Percentiles rank a stretch among this genome's conserved stretches.
Conservation (phyloP, 2,888 invertebrate species). For the Gastracanthus pulcherrimus region DNA sequence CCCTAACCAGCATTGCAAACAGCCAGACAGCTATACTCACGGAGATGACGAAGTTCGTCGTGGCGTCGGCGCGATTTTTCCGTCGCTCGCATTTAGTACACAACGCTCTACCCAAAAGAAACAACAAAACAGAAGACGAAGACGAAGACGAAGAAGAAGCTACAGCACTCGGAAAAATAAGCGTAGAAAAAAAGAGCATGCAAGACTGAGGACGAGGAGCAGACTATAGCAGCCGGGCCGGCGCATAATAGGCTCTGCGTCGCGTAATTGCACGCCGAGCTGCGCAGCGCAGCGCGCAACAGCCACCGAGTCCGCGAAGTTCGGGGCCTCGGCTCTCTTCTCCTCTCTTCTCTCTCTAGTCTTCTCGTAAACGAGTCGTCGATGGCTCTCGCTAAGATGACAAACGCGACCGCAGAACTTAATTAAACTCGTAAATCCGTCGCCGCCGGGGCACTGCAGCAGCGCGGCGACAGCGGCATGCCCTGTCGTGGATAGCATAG, state of each 20-base stretch:
- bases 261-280: slow-evolving; percentile 41
- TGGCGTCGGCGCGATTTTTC: slow-evolving; percentile 4
- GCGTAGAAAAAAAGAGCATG: not conserved
- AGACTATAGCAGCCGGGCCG: not conserved
- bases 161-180: not conserved
- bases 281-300: too few species aligned
- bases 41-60: not conserved
- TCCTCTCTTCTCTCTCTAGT: not conserved
- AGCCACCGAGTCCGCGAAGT: too few species aligned
- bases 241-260: slow-evolving; percentile 30
- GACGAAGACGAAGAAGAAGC: not conserved
- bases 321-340: not conserved
- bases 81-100: not conserved
- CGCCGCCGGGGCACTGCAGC: slow-evolving; percentile 59
- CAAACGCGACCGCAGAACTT: slow-evolving; percentile 75
- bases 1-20: too few species aligned
- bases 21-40: too few species aligned
- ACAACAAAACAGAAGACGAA: not conserved
- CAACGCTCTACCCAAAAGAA: too few species aligned
- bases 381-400: slow-evolving; percentile 70
- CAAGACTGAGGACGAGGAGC: not conserved
- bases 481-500: too few species aligned
- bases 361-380: slow-evolving; percentile 69
- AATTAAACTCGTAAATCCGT: slow-evolving; percentile 76
- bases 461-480: too few species aligned